Evolutionary conservation across 2,888 invertebrate genomes (phyloP).

Genomic region (Aphrophora alni): DNA sequence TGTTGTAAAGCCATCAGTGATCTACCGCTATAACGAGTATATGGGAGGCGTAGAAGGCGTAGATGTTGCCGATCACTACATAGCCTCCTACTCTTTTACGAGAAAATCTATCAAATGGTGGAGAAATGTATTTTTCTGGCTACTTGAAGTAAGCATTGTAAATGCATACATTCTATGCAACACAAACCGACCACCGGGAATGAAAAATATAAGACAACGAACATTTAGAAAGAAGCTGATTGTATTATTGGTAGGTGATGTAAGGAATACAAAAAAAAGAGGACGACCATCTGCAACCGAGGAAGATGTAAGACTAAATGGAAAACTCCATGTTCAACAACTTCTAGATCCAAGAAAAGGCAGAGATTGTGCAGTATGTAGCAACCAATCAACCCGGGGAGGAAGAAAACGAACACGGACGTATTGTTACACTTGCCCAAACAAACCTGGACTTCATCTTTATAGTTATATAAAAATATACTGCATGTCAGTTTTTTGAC

Average conservation of each 20-base stretch:
- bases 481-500: too few species aligned
- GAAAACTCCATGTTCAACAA: not conserved
- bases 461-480: too few species aligned
- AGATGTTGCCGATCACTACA: not conserved
- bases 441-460: constrained; percentile 14
- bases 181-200: not conserved
- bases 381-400: constrained; percentile 13
- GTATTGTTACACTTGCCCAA: constrained; percentile 25
- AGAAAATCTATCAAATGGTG: constrained; percentile 15
- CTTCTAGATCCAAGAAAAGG: not conserved
- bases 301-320: constrained; percentile 7
- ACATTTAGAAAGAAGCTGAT: constrained; percentile 4
- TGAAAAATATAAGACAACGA: not conserved
- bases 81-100: not conserved
- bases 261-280: not conserved
- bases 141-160: not conserved
- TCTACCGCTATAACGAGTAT: not conserved
- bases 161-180: not conserved
- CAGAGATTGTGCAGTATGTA: constrained; percentile 7
- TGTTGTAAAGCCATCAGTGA: not conserved
- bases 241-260: not conserved
- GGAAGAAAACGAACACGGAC: constrained; percentile 19
- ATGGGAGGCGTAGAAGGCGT: constrained; percentile 1
- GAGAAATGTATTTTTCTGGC: not conserved
- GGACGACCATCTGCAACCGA: not conserved